phyloP scores from a whole-genome alignment of 2,113 vertebrate genomes.

The Eptesicus fuscus region DNA sequence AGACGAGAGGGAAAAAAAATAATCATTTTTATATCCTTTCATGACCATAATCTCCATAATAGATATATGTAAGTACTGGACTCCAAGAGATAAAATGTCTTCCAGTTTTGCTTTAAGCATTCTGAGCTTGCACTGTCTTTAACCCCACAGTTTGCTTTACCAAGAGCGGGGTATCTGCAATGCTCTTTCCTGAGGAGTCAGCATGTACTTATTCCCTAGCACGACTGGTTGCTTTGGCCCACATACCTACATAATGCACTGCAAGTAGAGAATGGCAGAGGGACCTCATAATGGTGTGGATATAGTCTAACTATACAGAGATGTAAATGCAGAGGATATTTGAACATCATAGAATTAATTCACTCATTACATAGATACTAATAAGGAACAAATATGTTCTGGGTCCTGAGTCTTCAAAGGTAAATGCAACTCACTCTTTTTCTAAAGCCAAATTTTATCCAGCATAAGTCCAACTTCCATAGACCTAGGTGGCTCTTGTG shows the following conservation, averaged over 20 bases:
- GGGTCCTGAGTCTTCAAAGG: background rate
- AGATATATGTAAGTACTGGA: background rate
- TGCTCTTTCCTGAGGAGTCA: background rate
- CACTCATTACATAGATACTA: background rate
- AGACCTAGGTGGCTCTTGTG: background rate
- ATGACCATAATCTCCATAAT: slow-evolving; percentile 45
- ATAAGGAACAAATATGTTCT: background rate
- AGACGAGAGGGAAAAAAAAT: background rate
- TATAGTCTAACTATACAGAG: background rate
- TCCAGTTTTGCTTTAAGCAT: slow-evolving; percentile 1
- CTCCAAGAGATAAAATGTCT: slow-evolving; percentile 22
- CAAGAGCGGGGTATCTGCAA: background rate
- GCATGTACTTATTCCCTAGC: background rate
- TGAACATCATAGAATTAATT: background rate
- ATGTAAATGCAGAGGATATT: background rate
- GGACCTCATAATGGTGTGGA: background rate
- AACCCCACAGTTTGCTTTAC: background rate
- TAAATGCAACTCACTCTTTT: background rate
- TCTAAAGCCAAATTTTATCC: background rate
- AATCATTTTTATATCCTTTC: background rate
- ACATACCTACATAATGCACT: background rate
- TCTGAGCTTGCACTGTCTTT: background rate
- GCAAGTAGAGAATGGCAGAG: background rate
- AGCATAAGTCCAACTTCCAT: background rate
- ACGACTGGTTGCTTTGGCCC: background rate